Evolutionary conservation across 2,888 invertebrate species (phyloP), one percentile per base, ranked within the genome.

Genomic region (Julus scanicus): DNA sequence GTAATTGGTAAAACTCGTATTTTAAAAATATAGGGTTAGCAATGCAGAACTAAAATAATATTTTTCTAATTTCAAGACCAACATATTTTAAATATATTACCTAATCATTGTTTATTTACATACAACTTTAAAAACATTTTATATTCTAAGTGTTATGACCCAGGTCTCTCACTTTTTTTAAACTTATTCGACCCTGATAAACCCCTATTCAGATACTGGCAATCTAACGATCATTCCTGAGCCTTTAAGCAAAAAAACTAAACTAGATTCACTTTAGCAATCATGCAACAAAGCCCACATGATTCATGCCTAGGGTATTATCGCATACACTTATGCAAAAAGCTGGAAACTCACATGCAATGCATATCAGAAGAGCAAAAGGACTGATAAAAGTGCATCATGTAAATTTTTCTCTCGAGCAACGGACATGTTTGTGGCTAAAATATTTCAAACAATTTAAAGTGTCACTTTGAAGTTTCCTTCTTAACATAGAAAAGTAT

Each of bases 241-340:
- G 63, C 63, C 63, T 63, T 63, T 63, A n/a, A 63, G 63, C 63
- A 63, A 63, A 63, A 63, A 44, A 63, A 63, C 63, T n/a, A 63
- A 63, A 63, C 63, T 71, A 53, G 71, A 29, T 29, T 71, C 71
- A 71, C 71, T 71, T 29, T 29, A 71, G 53, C 71, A 71, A 71
- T 71, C 71, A 71, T 71, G 71, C 20, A 29, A 29, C 29, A 71
- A 29, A 71, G 29, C 71, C 29, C 71, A 71, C 20, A 71, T 71
- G 29, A 71, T 71, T 71, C 71, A 71, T 71, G n/a, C 29, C 71
- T 29, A 71, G 9, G 11, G 29, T 71, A 29, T 71, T 71, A 29
- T 71, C 71, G 9, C 1, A 71, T 29, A 29, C 9, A 29, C 11
- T 71, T 71, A 71, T 29, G 29, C 71, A 71, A 63, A n/a, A 63